A percentile compares a stretch with the other conserved stretches of the same genome.
phyloP scores from a whole-genome alignment of 2,113 vertebrate species.

The Leptodactylus fuscus region DNA sequence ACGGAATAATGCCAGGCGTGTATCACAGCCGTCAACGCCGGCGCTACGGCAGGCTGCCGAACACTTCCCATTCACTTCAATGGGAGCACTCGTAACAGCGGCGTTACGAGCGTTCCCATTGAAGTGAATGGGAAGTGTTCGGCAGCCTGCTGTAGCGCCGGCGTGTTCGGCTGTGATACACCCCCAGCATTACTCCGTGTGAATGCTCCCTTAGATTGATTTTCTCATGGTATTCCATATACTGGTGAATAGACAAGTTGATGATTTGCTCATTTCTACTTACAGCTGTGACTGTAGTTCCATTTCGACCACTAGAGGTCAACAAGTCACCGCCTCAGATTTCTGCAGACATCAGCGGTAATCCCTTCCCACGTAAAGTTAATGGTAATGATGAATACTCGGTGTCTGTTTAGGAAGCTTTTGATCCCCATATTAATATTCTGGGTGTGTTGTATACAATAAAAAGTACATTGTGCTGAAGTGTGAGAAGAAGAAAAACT shows the following conservation, averaged over 20 bases:
- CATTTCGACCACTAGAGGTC: constrained; percentile 36
- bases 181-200: too few species aligned
- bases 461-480: not conserved
- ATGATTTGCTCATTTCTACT: not conserved
- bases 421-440: constrained; percentile 15
- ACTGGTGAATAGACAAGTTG: not conserved
- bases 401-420: not conserved
- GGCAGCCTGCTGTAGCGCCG: too few species aligned
- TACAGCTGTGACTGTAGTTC: not conserved
- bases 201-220: too few species aligned
- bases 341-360: not conserved
- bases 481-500: not conserved
- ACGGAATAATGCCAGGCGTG: too few species aligned
- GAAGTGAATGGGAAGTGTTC: too few species aligned
- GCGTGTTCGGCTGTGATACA: too few species aligned
- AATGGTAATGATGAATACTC: not conserved
- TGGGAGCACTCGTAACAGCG: too few species aligned
- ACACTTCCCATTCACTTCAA: too few species aligned
- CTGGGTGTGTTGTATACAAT: constrained; percentile 15
- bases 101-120: too few species aligned
- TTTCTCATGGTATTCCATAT: too few species aligned
- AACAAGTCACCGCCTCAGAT: not conserved
- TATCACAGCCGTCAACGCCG: too few species aligned
- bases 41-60: too few species aligned
- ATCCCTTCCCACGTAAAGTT: constrained; percentile 28